These are phyloP conservation scores for Cerceris ruficornis DNA, from an alignment of 2,888 invertebrate genomes.

Conservation along the genomic window DNA sequence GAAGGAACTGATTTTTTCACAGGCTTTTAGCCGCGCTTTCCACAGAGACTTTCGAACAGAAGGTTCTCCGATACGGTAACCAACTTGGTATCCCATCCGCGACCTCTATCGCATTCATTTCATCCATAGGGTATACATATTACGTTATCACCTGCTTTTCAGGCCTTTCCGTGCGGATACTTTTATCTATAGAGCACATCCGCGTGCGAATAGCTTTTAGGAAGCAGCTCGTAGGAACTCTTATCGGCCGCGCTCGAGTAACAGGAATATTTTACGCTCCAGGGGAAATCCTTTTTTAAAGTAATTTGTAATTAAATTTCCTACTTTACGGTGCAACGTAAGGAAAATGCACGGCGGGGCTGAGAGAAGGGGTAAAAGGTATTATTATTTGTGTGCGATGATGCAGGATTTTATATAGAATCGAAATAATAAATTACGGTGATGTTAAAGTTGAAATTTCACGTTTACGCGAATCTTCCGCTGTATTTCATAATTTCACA, in stretches of 20 bases:
- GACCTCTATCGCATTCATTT: conserved; percentile 5
- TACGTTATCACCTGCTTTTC: conserved; percentile 34
- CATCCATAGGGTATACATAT: background rate
- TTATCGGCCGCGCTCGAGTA: conserved; percentile 19
- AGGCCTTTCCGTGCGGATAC: conserved; percentile 7
- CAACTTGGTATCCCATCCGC: background rate
- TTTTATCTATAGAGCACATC: background rate
- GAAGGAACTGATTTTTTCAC: too few species aligned
- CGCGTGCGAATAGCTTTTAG: conserved; percentile 34
- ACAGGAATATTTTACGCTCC: conserved; percentile 14
- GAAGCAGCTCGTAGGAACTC: conserved; percentile 16
- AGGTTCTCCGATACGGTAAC: too few species aligned
- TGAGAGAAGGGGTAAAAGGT: background rate
- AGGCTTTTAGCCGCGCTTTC: too few species aligned
- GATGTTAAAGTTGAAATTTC: too few species aligned
- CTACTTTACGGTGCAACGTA: background rate
- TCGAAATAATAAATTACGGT: too few species aligned
- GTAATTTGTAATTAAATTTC: conserved; percentile 46
- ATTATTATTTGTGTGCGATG: background rate
- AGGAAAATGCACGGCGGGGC: background rate
- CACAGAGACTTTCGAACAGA: too few species aligned
- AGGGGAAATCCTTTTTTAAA: conserved; percentile 30
- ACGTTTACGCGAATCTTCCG: too few species aligned
- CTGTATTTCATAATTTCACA: too few species aligned
- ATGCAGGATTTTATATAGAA: background rate